Evolutionary conservation across 2,888 invertebrate genomes (phyloP), one percentile per base, ranked within the genome.

Genomic region (Scaptomyza cyrtandrae): DNA sequence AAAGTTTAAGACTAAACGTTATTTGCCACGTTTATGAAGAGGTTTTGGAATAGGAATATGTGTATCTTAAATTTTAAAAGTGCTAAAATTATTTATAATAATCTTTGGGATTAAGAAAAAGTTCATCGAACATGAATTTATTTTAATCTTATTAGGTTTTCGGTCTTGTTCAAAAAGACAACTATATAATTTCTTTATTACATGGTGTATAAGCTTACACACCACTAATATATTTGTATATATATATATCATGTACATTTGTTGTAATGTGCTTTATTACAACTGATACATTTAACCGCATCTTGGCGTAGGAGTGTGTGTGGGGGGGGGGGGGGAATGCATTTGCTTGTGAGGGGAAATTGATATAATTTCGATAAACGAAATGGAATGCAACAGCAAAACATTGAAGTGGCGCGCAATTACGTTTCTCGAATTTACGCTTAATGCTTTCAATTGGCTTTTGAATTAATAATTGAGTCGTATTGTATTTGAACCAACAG

Each of bases 381-480:
- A 81, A 74, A 69, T 71, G 83, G 83, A 83, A 83, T 83, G 87
- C 83, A 85, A 65, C 64, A 59, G 71, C 60, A 71, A 44, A n/a
- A n/a, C 49, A 33, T 46, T 52, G 44, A 31, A 29, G 11, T n/a
- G 68, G 29, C 70, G 66, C 86, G 66, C 86, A 88, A 88, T 84
- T 86, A 77, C 76, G 76, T 75, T 80, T 71, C 77, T 74, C 71
- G 67, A 78, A 84, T 81, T 85, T 86, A 74, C 84, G 76, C 86
- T 88, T 88, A 86, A 86, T 86, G 85, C 88, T 75, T 73, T 86
- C 88, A 86, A 86, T 86, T 86, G 85, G 76, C 88, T 80, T 83
- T 87, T 84, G 83, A 88, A 86, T 88, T 86, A 86, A 78, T 86
- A 86, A 86, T 86, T 86, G 86, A 80, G 77, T 73, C 73, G 77